These are phyloP conservation scores for Halcyon leucocephala DNA, from an alignment of 2,797 vertebrate genomes.

Conservation along the genomic window DNA sequence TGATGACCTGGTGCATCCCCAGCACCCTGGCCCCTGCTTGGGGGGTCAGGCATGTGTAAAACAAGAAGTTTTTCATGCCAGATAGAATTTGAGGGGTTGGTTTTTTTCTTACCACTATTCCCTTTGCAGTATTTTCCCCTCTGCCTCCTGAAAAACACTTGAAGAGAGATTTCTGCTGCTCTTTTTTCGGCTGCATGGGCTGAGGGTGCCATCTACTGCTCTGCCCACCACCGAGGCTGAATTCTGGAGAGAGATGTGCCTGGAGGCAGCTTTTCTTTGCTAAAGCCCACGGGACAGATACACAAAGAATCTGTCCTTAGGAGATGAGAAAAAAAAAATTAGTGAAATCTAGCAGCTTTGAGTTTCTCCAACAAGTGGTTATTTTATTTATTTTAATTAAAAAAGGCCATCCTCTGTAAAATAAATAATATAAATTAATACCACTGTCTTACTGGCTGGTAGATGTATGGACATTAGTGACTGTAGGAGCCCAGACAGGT, in stretches of 20 bases:
- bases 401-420: too few relatives aligned
- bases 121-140: neutral
- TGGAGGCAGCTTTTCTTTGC: neutral
- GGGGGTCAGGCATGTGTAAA: neutral
- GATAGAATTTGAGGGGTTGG: neutral
- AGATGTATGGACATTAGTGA: neutral
- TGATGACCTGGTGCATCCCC: accelerated
- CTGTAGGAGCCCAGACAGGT: neutral
- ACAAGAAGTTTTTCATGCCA: neutral
- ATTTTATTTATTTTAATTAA: neutral
- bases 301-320: neutral
- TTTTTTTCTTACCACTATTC: neutral
- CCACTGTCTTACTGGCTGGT: accelerated
- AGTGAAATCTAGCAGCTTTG: neutral
- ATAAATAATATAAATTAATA: neutral
- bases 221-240: neutral
- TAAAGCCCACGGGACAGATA: neutral
- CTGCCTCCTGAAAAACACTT: neutral
- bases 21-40: accelerated
- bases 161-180: neutral
- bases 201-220: constrained; percentile 66
- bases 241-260: neutral
- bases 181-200: neutral
- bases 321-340: neutral
- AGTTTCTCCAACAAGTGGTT: neutral